phyloP scores from a whole-genome alignment of 2,113 vertebrate genomes.

The Cyprinodon variegatus region DNA sequence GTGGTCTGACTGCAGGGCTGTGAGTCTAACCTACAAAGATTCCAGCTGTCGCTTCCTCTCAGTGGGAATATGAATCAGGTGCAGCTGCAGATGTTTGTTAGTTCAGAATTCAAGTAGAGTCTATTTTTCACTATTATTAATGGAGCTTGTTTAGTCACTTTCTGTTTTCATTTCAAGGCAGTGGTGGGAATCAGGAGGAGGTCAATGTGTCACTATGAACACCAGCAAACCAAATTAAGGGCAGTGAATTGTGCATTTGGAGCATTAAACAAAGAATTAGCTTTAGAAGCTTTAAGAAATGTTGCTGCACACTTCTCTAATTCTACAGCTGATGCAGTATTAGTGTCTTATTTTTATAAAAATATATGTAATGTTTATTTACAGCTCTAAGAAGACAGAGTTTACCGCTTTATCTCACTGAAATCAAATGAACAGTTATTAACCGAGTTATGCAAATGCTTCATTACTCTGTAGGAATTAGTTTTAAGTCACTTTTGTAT shows the following conservation, averaged over 20 bases:
- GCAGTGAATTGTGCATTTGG: not conserved
- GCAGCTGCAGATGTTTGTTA: constrained; percentile 18
- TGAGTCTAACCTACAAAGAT: constrained; percentile 58
- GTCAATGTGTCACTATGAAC: not conserved
- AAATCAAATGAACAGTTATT: too few species aligned
- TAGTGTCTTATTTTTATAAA: not conserved
- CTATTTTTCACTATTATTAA: not conserved
- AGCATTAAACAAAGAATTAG: not conserved
- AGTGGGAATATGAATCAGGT: constrained; percentile 52
- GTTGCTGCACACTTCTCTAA: not conserved
- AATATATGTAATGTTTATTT: not conserved
- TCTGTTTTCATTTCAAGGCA: not conserved
- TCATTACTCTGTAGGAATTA: too few species aligned
- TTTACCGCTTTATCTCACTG: too few species aligned
- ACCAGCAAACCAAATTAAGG: not conserved
- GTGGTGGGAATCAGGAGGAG: not conserved
- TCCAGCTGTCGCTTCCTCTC: constrained; percentile 54
- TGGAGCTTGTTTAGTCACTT: not conserved
- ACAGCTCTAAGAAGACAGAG: not conserved
- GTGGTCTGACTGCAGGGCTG: constrained; percentile 39
- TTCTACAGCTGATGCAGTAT: not conserved
- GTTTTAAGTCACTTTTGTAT: not conserved
- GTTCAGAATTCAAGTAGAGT: constrained; percentile 9
- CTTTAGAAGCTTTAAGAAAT: not conserved
- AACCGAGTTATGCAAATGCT: not conserved